Percentiles rank a stretch among this genome's conserved stretches.
Evolutionary conservation across 2,888 invertebrate genomes (phyloP).

Genomic region (Deroplatys truncata): DNA sequence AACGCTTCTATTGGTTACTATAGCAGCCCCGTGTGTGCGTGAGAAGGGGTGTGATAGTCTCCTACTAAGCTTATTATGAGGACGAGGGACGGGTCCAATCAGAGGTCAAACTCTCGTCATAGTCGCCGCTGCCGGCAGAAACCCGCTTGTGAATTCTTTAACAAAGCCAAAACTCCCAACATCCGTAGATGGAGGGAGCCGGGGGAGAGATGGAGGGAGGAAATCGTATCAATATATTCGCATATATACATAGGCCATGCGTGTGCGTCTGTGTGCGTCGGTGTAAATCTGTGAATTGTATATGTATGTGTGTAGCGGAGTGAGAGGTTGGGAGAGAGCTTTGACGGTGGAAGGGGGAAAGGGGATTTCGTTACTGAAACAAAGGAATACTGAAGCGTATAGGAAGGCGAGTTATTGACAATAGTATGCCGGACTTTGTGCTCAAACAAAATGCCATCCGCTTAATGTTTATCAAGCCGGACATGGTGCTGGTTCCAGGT

Average conservation of each 20-base stretch:
- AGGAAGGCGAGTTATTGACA: slow-evolving; percentile 10
- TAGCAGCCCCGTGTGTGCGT: slow-evolving; percentile 4
- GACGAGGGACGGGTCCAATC: slow-evolving; percentile 3
- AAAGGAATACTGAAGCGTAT: not conserved
- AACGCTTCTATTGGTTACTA: slow-evolving; percentile 18
- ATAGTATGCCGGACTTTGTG: not conserved
- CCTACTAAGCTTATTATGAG: slow-evolving; percentile 11
- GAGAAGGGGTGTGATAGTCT: not conserved
- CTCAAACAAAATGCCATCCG: not conserved
- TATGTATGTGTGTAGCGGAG: not conserved
- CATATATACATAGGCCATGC: not conserved
- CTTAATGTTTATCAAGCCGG: not conserved
- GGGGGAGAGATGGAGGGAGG: not conserved
- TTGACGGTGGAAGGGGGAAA: not conserved
- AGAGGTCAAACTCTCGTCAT: slow-evolving; percentile 17
- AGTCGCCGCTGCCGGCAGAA: not conserved
- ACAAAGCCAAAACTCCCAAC: slow-evolving; percentile 17
- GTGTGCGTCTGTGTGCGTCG: not conserved
- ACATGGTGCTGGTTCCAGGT: not conserved
- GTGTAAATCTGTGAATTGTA: not conserved
- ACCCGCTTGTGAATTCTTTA: slow-evolving; percentile 5
- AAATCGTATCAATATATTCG: not conserved
- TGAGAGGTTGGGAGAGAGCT: not conserved
- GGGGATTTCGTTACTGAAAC: slow-evolving; percentile 10
- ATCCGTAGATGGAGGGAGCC: not conserved